Evolutionary conservation across 2,113 vertebrate genomes (phyloP).

Genomic region (Hippocampus zosterae): DNA sequence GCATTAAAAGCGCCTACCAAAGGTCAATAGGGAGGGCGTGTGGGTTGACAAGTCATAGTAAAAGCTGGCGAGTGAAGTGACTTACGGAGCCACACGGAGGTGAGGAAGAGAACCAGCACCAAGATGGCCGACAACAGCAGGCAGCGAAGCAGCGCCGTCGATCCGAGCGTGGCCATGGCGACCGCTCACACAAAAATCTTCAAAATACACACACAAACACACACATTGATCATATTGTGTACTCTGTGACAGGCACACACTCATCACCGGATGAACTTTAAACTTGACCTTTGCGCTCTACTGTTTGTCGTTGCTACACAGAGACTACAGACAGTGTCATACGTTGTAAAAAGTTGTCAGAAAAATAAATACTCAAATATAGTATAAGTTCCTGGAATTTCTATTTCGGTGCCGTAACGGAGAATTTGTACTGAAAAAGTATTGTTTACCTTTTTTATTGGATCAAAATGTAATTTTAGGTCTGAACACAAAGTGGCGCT

Average conservation of each 20-base stretch:
- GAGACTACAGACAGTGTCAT: neutral
- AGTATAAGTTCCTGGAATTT: neutral
- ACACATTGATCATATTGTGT: neutral
- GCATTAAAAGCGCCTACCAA: neutral
- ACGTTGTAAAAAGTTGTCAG: neutral
- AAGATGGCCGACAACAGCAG: constrained; percentile 45
- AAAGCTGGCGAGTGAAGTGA: constrained; percentile 18
- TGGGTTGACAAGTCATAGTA: constrained; percentile 4
- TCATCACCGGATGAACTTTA: neutral
- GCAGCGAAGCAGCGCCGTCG: constrained; percentile 11
- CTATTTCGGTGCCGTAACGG: neutral
- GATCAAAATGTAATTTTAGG: neutral
- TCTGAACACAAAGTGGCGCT: neutral
- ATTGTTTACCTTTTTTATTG: neutral
- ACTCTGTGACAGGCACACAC: neutral
- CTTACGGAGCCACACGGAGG: constrained; percentile 56
- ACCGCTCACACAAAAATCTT: neutral
- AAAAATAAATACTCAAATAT: neutral
- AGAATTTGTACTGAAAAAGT: neutral
- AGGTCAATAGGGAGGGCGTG: neutral
- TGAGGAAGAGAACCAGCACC: constrained; percentile 51
- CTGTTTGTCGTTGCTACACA: neutral
- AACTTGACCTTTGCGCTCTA: neutral
- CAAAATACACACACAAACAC: neutral
- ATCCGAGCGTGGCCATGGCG: constrained; percentile 37